A percentile compares a stretch with the other conserved stretches of the same genome.
Conservation (phyloP, 2,797 vertebrate genomes). For the Lemur catta region DNA sequence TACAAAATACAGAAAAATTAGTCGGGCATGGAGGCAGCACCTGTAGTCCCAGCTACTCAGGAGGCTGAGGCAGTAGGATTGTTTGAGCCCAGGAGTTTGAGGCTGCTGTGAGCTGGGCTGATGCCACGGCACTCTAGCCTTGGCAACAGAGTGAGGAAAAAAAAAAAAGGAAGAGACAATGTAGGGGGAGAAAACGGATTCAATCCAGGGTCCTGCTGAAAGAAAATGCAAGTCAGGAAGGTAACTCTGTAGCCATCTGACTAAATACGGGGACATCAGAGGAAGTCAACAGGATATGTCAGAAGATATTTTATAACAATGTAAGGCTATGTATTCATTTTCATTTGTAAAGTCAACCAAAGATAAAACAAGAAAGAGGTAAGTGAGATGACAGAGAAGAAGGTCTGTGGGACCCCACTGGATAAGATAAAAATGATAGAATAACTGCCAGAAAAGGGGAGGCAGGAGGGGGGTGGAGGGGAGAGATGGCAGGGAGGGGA, state of each 20-base stretch:
- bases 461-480: accelerated
- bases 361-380: background rate
- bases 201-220: background rate
- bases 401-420: background rate
- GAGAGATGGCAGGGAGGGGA: accelerated
- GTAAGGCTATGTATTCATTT: background rate
- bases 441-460: accelerated
- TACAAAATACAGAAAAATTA: no score
- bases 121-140: no score
- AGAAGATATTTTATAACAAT: background rate
- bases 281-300: accelerated
- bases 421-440: background rate
- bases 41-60: no score
- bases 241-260: no score
- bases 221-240: background rate
- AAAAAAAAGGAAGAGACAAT: background rate
- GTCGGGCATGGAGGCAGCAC: no score
- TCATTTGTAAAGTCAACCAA: background rate
- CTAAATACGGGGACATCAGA: no score
- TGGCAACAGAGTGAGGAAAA: no score
- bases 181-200: accelerated
- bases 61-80: no score
- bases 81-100: no score
- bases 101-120: no score
- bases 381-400: accelerated